Conservation (phyloP, 2,113 vertebrate genomes). For the Cryptotis parvus region DNA sequence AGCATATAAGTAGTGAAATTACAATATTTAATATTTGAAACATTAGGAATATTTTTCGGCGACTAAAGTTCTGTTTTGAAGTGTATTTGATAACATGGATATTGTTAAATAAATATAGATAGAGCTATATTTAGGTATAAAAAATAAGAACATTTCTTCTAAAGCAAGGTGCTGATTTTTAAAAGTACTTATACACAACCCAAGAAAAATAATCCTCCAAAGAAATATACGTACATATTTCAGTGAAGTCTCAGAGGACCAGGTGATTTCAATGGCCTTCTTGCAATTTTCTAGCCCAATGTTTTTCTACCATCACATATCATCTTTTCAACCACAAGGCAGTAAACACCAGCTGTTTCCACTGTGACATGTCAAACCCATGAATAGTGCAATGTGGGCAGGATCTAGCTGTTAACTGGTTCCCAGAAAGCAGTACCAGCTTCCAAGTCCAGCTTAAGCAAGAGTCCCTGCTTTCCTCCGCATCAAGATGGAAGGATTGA, state of each 20-base stretch:
- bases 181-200: background rate
- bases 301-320: background rate
- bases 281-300: background rate
- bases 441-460: background rate
- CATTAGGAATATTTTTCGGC: background rate
- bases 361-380: background rate
- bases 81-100: background rate
- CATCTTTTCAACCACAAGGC: background rate
- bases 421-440: background rate
- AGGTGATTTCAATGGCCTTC: slow-evolving; percentile 30
- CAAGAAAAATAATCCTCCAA: background rate
- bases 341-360: background rate
- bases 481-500: background rate
- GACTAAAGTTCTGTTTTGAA: background rate
- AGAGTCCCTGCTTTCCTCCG: background rate
- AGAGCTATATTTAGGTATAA: background rate
- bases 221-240: background rate
- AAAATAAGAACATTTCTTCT: background rate
- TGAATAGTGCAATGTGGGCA: background rate
- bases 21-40: background rate
- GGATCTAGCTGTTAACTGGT: no score
- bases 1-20: background rate
- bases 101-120: background rate
- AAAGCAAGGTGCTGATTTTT: background rate
- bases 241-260: background rate